Base-by-base conservation (phyloP, 2,113 vertebrate species). In the Lophura nycthemera region DNA sequence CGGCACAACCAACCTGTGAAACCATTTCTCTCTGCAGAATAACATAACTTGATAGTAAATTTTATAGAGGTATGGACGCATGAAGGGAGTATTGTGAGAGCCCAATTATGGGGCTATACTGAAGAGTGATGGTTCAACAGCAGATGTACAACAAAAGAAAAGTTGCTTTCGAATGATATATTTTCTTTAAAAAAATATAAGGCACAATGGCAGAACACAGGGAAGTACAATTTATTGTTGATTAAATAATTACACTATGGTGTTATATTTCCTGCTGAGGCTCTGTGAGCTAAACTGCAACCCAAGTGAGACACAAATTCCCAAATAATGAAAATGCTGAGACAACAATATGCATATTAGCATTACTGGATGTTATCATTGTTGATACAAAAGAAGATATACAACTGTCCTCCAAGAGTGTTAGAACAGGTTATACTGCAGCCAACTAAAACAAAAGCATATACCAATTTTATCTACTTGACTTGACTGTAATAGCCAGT, bases 291-390 rank as follows among this genome's bases (percentile, higher is more conserved):
- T 85, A 91, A 94, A 40, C 71, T 89, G 75, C 72, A 95, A 78
- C 22, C 82, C 59, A 81, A 57, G 71, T 73, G 50, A 96, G 82
- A 77, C 43, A 76, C 40, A 70, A 90, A 90, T 77, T 93, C 56
- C 45, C 86, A 64, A 92, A 86, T 57, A 94, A 87, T 36, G 81
- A 78, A 96, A 92, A 83, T 52, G 64, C 77, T 96, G 73, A 92
- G 34, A 42, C 25, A 10, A 78, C 52, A 88, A 59, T 83, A 89
- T 60, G 71, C 47, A 83, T 69, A 67, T 80, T 80, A 82, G 42
- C 18, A 34, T 70, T 65, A 27, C 42, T 78, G 47, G 75, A 48
- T 90, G 38, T 66, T 91, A 90, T 47, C 19, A 2, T 20, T 56
- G 19, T 66, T 66, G 40, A 91, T 34, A 34, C 27, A 66, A 92